Base-by-base conservation (phyloP, 1,140 invertebrate species). In the Drosophila virilis region DNA sequence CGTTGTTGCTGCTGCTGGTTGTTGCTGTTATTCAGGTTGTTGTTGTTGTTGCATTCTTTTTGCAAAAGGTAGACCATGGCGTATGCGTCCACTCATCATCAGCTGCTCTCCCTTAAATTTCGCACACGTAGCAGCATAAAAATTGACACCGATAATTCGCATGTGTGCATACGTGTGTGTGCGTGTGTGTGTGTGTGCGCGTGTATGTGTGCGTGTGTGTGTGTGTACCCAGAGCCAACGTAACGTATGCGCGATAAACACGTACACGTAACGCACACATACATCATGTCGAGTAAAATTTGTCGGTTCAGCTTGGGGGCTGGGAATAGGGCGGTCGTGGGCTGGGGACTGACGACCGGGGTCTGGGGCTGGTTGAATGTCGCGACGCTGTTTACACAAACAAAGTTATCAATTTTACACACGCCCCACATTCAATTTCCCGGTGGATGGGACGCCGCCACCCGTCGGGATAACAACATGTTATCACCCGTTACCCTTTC, bases 331-430 rank as follows among this genome's bases (percentile, higher is more conserved):
- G 35, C 10, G 37, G 52, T 10, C 1, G 17, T 12, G 54, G 62
- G 54, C 57, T 60, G 55, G 22, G n/a, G 48, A 8, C 28, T 10
- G 32, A 42, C 4, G n/a, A 10, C 17, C 13, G 37, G 32, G n/a
- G 37, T n/a, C 13, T 12, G 62, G 72, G 35, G 46, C 33, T 42
- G 69, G 51, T 45, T 50, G 62, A 80, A 84, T 86, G 84, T 83
- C 84, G 84, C 84, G 80, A 77, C 83, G 83, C 83, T 86, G 84
- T 86, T 86, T 86, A 88, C 84, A 88, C 84, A 88, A 88, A 88
- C 84, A 88, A 88, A 88, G 84, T 89, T 89, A 88, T 88, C 84
- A 88, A 88, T 84, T 88, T 89, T 89, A 88, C 84, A 84, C 84
- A 89, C 79, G 80, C 59, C 68, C 37, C 48, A 46, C 57, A 73